A percentile compares a stretch with the other conserved stretches of the same genome.
Evolutionary conservation across 2,113 vertebrate genomes (phyloP).

Genomic region (Erythrolamprus reginae): DNA sequence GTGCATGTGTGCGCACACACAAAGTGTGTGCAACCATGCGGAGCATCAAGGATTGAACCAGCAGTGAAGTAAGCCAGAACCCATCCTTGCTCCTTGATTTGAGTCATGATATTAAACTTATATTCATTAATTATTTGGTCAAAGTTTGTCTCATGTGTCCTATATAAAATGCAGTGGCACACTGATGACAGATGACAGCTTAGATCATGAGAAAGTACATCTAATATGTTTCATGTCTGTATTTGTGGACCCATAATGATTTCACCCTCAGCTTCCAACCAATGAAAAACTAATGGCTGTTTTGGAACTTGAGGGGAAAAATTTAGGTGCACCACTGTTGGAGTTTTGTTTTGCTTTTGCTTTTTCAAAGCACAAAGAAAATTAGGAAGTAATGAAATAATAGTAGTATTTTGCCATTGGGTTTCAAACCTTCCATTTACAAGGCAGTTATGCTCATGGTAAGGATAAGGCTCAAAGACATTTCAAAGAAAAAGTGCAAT

Average conservation of each 20-base stretch:
- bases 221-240: background rate
- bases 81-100: background rate
- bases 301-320: background rate
- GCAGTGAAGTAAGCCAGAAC: too few species aligned
- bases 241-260: background rate
- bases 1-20: too few species aligned
- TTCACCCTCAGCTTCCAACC: background rate
- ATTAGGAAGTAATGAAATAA: background rate
- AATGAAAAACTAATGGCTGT: background rate
- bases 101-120: background rate
- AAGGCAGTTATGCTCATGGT: background rate
- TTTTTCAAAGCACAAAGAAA: background rate
- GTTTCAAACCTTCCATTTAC: background rate
- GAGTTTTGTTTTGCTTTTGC: background rate
- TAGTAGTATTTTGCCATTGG: background rate
- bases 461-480: background rate
- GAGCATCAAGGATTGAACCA: too few species aligned
- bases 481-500: background rate
- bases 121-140: background rate
- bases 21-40: too few species aligned
- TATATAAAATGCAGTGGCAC: background rate
- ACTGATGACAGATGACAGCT: background rate
- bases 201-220: background rate
- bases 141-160: background rate
- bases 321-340: background rate